Percentiles rank a stretch among this genome's conserved stretches.
phyloP scores from a whole-genome alignment of 2,888 invertebrate species.

The Protodeltote pygarga region DNA sequence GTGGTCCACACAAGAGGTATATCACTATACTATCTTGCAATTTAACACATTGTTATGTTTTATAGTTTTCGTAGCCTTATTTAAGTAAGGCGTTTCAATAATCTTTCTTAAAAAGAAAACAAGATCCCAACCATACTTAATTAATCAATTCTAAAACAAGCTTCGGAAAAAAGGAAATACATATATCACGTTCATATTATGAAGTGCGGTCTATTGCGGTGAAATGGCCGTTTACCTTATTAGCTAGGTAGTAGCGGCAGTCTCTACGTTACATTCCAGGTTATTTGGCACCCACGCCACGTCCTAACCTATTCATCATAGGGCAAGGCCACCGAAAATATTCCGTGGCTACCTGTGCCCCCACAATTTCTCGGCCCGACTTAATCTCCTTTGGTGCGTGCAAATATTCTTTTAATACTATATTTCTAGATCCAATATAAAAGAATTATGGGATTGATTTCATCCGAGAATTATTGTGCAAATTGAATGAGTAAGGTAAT shows the following conservation, averaged over 20 bases:
- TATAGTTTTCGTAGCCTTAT: too few species aligned
- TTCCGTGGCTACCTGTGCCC: slow-evolving; percentile 59
- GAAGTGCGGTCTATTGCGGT: slow-evolving; percentile 37
- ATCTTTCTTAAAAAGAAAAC: too few species aligned
- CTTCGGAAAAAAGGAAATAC: slow-evolving; percentile 10
- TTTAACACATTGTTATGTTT: too few species aligned
- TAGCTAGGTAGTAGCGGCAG: slow-evolving; percentile 44
- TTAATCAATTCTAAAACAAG: too few species aligned
- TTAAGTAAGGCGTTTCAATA: too few species aligned
- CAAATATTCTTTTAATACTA: slow-evolving; percentile 55
- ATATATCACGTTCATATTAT: slow-evolving; percentile 14
- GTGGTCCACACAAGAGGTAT: too few species aligned
- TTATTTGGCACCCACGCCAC: slow-evolving; percentile 59
- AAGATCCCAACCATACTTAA: too few species aligned
- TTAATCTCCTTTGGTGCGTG: slow-evolving; percentile 62
- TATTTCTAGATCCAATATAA: slow-evolving; percentile 36
- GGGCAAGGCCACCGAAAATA: slow-evolving; percentile 56
- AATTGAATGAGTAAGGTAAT: slow-evolving; percentile 3
- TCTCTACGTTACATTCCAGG: slow-evolving; percentile 38
- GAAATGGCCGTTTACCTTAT: slow-evolving; percentile 48
- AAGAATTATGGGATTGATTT: slow-evolving; percentile 34
- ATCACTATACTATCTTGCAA: too few species aligned
- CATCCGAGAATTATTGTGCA: slow-evolving; percentile 1
- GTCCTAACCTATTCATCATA: slow-evolving; percentile 69
- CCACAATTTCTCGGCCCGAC: slow-evolving; percentile 57